Evolutionary conservation across 2,797 vertebrate species (phyloP).

Genomic region (Phrynocephalus guinanensis): DNA sequence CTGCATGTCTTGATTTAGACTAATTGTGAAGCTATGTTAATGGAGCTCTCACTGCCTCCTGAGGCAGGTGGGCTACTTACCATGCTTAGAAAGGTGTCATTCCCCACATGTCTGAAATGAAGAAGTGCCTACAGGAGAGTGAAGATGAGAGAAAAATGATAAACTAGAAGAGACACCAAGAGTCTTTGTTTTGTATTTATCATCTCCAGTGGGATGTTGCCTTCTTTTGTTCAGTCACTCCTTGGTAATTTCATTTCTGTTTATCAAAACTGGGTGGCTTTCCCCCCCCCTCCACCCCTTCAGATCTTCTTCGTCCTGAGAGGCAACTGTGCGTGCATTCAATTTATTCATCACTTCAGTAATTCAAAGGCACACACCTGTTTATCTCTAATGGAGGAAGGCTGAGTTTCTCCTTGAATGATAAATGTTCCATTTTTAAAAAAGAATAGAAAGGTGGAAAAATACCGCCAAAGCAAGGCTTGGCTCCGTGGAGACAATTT

Average conservation of each 20-base stretch:
- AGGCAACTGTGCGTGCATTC: neutral
- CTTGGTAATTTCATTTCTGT: constrained; percentile 25
- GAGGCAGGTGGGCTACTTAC: neutral
- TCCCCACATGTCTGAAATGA: constrained; percentile 16
- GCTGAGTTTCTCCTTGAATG: neutral
- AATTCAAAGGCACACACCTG: constrained; percentile 2
- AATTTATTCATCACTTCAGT: constrained; percentile 6
- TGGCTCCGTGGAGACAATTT: too few species aligned
- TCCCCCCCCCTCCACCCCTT: too few species aligned
- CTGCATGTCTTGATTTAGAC: constrained; percentile 18
- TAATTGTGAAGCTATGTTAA: constrained; percentile 35
- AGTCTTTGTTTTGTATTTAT: neutral
- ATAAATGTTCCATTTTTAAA: neutral
- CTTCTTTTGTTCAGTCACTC: constrained; percentile 30
- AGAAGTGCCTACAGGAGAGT: neutral
- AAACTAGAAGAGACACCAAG: neutral
- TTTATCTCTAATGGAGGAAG: neutral
- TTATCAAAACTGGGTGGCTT: neutral
- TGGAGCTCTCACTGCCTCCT: neutral
- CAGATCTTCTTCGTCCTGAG: neutral
- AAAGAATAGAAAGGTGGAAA: neutral
- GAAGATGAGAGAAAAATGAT: neutral
- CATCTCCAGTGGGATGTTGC: neutral
- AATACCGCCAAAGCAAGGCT: neutral
- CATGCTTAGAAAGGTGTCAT: constrained; percentile 29